phyloP scores from a whole-genome alignment of 2,888 invertebrate genomes.

The Orthonychiurus folsomi region DNA sequence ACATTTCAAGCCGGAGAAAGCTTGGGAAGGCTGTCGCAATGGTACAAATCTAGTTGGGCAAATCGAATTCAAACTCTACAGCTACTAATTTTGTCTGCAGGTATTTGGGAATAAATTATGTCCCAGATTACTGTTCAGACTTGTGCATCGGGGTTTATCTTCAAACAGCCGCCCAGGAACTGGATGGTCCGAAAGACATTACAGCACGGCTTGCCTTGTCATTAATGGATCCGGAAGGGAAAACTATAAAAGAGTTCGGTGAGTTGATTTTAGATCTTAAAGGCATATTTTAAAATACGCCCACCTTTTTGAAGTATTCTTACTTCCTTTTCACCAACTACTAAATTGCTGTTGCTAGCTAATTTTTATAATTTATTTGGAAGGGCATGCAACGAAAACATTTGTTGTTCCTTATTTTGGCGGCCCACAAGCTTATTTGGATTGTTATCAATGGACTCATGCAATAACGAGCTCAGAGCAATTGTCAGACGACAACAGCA shows the following conservation, averaged over 20 bases:
- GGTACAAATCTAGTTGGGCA: too few relatives aligned
- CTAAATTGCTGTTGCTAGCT: too few relatives aligned
- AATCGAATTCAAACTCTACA: not conserved
- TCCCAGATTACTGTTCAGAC: not conserved
- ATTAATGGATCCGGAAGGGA: not conserved
- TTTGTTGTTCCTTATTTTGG: not conserved
- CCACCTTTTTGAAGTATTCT: too few relatives aligned
- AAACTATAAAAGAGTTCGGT: not conserved
- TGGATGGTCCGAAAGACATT: not conserved
- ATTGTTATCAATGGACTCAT: not conserved
- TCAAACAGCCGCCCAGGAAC: not conserved
- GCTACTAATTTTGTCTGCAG: not conserved
- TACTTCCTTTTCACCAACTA: too few relatives aligned
- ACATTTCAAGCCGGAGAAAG: not conserved
- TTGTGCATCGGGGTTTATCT: not conserved
- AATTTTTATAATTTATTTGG: too few relatives aligned
- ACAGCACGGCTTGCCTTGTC: not conserved
- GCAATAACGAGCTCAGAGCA: too few relatives aligned
- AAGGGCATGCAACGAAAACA: not conserved
- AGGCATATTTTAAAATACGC: too few relatives aligned
- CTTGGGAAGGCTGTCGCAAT: not conserved
- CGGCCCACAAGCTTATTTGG: not conserved
- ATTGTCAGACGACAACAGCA: too few relatives aligned
- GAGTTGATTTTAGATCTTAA: too few relatives aligned
- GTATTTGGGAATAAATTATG: not conserved